Evolutionary conservation across 2,113 vertebrate species (phyloP).

Genomic region (Mixornis gularis): DNA sequence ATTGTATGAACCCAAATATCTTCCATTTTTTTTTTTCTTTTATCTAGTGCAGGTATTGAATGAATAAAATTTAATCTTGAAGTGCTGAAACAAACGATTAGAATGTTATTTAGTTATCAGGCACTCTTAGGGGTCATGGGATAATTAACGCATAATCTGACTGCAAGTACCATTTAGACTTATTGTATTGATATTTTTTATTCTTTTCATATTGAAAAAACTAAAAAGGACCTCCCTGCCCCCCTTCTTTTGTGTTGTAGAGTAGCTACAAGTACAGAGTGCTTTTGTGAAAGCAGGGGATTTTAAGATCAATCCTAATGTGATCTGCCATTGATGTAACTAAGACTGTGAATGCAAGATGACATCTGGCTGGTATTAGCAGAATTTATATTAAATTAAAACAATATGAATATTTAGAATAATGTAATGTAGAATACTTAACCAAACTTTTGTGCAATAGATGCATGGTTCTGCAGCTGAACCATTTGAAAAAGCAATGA

Average conservation of each 20-base stretch:
- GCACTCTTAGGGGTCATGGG: conserved; percentile 5
- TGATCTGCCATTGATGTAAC: background rate
- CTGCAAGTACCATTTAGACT: background rate
- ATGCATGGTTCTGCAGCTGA: background rate
- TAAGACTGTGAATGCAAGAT: conserved; percentile 2
- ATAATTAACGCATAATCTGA: conserved; percentile 19
- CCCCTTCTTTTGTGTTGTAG: background rate
- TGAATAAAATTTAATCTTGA: conserved; percentile 24
- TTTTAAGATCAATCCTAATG: conserved; percentile 44
- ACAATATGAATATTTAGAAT: conserved; percentile 28
- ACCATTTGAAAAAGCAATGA: background rate
- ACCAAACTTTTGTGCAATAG: background rate
- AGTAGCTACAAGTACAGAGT: background rate
- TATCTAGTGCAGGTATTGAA: conserved; percentile 42
- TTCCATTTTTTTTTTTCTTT: background rate
- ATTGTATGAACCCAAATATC: background rate
- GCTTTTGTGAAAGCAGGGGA: background rate
- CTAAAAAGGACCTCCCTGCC: background rate
- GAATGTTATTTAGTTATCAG: conserved; percentile 14
- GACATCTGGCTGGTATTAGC: conserved; percentile 28
- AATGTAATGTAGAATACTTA: background rate
- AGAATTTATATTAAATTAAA: conserved; percentile 47
- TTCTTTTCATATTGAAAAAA: background rate
- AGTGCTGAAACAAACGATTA: conserved; percentile 37
- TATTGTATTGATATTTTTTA: conserved; percentile 10